Conservation (phyloP, 2,797 vertebrate genomes). For the Cyprinodon diabolis region DNA sequence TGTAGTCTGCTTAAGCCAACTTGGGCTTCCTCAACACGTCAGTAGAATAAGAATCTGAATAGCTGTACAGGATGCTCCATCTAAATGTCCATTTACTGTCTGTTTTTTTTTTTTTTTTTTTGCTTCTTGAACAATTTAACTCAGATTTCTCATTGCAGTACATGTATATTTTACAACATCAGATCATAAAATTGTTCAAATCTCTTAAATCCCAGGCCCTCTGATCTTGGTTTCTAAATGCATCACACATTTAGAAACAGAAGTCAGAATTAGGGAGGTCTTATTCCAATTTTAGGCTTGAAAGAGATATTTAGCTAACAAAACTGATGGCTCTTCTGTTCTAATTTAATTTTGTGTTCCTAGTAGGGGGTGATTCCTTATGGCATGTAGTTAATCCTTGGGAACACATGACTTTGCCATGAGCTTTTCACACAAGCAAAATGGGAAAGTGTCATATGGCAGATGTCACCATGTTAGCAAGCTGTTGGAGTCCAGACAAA, state of each 20-base stretch:
- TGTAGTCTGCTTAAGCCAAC: neutral
- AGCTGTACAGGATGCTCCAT: too few species aligned
- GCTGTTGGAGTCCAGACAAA: slow-evolving; percentile 1
- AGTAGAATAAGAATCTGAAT: neutral
- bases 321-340: slow-evolving; percentile 1
- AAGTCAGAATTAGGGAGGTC: neutral
- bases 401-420: neutral
- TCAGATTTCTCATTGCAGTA: too few species aligned
- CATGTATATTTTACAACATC: neutral
- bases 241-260: neutral
- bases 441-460: neutral
- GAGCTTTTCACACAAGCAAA: neutral
- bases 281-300: neutral
- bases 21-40: neutral
- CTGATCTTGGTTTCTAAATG: neutral
- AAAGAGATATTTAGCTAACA: neutral
- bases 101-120: too few species aligned
- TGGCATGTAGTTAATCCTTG: neutral
- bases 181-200: neutral
- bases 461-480: slow-evolving; percentile 14
- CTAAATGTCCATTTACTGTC: too few species aligned
- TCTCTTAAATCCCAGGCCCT: neutral
- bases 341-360: neutral
- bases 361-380: neutral
- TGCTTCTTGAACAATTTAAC: too few species aligned